Conservation (phyloP, 2,888 invertebrate species). For the Bombylius discolor region DNA sequence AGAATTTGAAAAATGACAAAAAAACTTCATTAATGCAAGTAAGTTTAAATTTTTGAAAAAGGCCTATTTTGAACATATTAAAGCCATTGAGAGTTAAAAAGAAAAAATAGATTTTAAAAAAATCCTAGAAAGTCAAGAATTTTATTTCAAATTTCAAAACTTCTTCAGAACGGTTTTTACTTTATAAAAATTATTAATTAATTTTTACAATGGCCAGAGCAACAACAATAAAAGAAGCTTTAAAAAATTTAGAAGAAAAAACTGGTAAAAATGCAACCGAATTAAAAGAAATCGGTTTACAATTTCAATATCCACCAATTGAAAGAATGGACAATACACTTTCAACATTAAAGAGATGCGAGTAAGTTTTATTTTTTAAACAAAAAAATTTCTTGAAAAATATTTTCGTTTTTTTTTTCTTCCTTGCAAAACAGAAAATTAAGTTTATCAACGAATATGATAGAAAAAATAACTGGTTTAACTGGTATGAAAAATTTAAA, state of each 20-base stretch:
- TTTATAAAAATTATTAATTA: too few relatives aligned
- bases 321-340: slow-evolving; percentile 89
- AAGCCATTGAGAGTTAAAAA: too few relatives aligned
- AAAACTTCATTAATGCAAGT: too few relatives aligned
- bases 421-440: slow-evolving; percentile 48
- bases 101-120: too few relatives aligned
- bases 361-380: slow-evolving; percentile 41
- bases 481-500: slow-evolving; percentile 70
- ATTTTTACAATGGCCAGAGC: slow-evolving; percentile 44
- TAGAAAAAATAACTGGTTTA: slow-evolving; percentile 80
- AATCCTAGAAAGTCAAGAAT: too few relatives aligned
- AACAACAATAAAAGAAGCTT: slow-evolving; percentile 72
- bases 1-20: too few relatives aligned
- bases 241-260: slow-evolving; percentile 76
- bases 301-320: slow-evolving; percentile 84
- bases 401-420: neutral
- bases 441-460: slow-evolving; percentile 85
- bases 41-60: too few relatives aligned
- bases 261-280: slow-evolving; percentile 51
- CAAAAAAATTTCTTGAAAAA: slow-evolving; percentile 18
- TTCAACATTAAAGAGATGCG: slow-evolving; percentile 58
- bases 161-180: too few relatives aligned
- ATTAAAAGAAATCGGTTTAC: slow-evolving; percentile 63
- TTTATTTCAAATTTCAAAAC: too few relatives aligned
- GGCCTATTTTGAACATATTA: too few relatives aligned